Base-by-base conservation (phyloP, 2,797 vertebrate species). In the Coregonus sp. region DNA sequence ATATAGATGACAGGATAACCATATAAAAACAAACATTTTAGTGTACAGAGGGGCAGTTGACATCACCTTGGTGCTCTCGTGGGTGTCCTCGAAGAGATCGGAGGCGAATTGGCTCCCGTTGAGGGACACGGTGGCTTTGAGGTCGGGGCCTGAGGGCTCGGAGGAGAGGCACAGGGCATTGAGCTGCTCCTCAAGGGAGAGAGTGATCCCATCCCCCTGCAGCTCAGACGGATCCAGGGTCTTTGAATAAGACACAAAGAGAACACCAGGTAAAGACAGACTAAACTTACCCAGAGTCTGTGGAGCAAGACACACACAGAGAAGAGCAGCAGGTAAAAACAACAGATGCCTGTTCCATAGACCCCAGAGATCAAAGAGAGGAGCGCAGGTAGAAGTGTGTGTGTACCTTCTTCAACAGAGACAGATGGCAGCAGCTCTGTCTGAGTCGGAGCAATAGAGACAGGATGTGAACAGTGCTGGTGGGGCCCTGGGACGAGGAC, bases 401-500 rank as follows among this genome's bases (percentile, higher is more conserved):
- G 4, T 14, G 89, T 85, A 97, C 98, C 96, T 95, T 94, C 88
- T 95, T 96, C 0, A 99, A 93, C 61, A 99, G 93, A 1, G 98
- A 98, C 56, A 96, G 93, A 79, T 99, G 98, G 75, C 97, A 96
- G 93, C 98, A 99, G 86, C 96, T 98, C 86, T 99, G 98, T 14
- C 33, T 93, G 33, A 99, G 96, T 11, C 98, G 94, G 84, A 99
- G 92, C 84, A 99, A 66, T 84, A 98, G 92, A 0, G 98, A 97
- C 86, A 99, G 88, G 82, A 99, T 96, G 9, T 99, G 97, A 67
- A 89, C 92, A 0, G 96, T 93, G 84, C 96, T 97, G 84, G 77
- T 97, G 84, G 77, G 82, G 15, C 85, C 84, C 85, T 89, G 84
- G n/a, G 87, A 80, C 80, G 78, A 65, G 0, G 84, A 67, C 59